Base-by-base conservation (phyloP, 1,140 invertebrate species). In the Drepana arcuata region DNA sequence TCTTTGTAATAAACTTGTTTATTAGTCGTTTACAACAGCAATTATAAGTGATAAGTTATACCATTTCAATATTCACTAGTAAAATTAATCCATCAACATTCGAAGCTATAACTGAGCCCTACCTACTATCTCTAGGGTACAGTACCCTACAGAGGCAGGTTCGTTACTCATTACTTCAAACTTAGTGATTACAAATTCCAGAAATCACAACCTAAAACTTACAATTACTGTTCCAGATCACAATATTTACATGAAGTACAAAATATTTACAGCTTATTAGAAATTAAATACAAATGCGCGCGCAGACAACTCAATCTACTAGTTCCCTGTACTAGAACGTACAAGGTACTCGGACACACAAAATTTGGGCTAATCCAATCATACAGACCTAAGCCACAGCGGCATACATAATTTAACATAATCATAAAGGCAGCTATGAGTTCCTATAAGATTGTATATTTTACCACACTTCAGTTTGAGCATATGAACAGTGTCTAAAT, bases 281-380 rank as follows among this genome's bases (percentile, higher is more conserved):
- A 53, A 69, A 68, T 68, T 60, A 64, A 50, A 30, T 42, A 53
- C 44, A 57, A 30, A 35, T 31, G 36, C 30, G 28, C 26, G 53
- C 15, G 30, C 34, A 50, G 11, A 30, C 13, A 34, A 38, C 48
- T 56, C 40, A 64, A 47, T 34, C 49, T 39, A 27, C 59, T 50
- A 67, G 42, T 36, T 48, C 39, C 51, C 51, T 81, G 81, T 87
- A 83, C 85, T 87, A 87, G 69, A 86, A 87, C 86, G 85, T 79
- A 87, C 74, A 83, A 75, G 63, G 52, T n/a, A n/a, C n/a, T n/a
- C n/a, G n/a, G n/a, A n/a, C n/a, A 51, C 31, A 32, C 47, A 49
- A 34, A 51, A 66, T 25, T 46, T 42, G 62, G 14, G 44, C 45
- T 35, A 35, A 48, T 33, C 48, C 38, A 41, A 13, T 25, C 21